Base-by-base conservation (phyloP, 1,140 invertebrate species). In the Drosophila kohkoa region DNA sequence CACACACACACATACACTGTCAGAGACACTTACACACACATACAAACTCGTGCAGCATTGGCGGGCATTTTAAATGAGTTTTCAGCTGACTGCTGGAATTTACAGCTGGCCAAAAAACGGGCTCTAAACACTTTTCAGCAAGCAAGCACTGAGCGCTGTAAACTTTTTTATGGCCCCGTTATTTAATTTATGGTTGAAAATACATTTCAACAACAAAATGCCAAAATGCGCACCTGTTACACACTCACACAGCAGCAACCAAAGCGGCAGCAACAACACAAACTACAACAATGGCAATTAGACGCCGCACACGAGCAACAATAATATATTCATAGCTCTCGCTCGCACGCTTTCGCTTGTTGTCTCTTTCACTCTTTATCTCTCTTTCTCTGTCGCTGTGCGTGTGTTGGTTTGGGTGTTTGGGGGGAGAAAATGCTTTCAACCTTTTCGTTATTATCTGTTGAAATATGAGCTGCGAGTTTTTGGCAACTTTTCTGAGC, bases 121-220 rank as follows among this genome's bases (percentile, higher is more conserved):
- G 76, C 52, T 79, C 81, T 79, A 68, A 88, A 79, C 82, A 86
- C 83, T 88, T 83, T 80, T 58, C 35, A 63, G 54, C 49, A 16
- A 63, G 54, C 49, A 16, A 76, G 51, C 55, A 52, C 72, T 65
- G 64, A 72, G 78, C 62, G 60, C 38, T 69, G 69, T 77, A 82
- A 88, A 88, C 77, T 88, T 88, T 73, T 89, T 88, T 83, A 89
- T 83, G 85, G 85, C 77, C 58, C 73, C 77, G 80, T 88, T 88
- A 87, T 88, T 81, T 88, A 88, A 88, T 88, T 88, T 88, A 88
- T 88, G 85, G 83, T 72, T 78, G 49, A 63, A 57, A 88, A 89
- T 88, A 89, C 60, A 83, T 87, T 87, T 78, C 85, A 80, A 77
- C 80, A 69, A 79, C 77, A 75, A 79, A 83, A 55, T 70, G 51